Percentiles rank a stretch among this genome's conserved stretches.
Conservation (phyloP, 2,113 vertebrate genomes). For the Anoura caudifer region DNA sequence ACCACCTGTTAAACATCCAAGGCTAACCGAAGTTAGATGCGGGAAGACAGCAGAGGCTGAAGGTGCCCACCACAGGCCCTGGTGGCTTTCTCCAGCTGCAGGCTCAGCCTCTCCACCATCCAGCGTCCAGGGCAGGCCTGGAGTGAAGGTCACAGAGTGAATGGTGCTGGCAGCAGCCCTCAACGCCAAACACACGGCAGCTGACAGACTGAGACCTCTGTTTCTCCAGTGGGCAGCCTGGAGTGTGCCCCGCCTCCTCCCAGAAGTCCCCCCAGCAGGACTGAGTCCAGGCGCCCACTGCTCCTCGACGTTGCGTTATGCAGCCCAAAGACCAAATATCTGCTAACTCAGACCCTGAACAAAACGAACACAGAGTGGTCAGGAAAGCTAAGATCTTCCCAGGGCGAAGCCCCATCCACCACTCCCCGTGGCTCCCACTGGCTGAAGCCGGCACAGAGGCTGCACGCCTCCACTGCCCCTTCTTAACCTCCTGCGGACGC, state of each 20-base stretch:
- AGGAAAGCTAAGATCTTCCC: background rate
- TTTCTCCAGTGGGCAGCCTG: too few relatives aligned
- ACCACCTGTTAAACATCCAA: background rate
- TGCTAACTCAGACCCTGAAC: background rate
- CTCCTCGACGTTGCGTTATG: background rate
- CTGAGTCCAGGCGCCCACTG: too few relatives aligned
- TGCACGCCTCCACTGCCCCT: background rate
- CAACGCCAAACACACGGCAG: background rate
- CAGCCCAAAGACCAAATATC: background rate
- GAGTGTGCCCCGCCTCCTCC: fast-evolving
- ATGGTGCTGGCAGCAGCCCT: fast-evolving
- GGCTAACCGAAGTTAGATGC: background rate
- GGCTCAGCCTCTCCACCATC: background rate
- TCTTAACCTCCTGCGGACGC: background rate
- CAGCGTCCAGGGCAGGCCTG: fast-evolving
- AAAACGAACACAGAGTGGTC: background rate
- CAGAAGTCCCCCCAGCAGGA: fast-evolving
- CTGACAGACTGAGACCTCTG: background rate
- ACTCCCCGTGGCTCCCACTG: background rate
- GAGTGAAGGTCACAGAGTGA: background rate
- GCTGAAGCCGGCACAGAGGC: background rate
- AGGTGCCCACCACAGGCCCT: fast-evolving
- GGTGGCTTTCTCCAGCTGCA: background rate
- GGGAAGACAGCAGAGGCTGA: background rate
- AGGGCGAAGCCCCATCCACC: background rate